Evolutionary conservation across 2,113 vertebrate genomes (phyloP).

Genomic region (Lagopus leucura): DNA sequence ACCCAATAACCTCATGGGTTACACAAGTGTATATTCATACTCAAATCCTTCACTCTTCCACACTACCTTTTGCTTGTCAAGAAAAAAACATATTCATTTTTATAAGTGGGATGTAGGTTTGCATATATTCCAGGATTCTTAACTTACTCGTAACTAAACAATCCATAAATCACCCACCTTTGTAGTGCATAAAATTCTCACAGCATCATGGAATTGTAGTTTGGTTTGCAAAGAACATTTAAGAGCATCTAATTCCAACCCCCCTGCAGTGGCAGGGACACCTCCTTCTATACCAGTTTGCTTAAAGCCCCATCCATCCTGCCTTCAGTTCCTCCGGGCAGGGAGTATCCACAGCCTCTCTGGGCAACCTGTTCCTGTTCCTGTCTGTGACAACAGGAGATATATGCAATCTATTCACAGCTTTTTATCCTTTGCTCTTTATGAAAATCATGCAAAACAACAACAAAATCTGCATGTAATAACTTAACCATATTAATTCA

Average conservation of each 20-base stretch:
- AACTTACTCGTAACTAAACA: neutral
- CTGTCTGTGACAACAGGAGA: neutral
- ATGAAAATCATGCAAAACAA: neutral
- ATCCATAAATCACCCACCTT: neutral
- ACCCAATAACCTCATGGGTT: fast-evolving
- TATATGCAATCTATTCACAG: neutral
- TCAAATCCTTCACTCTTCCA: neutral
- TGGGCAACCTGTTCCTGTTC: no score
- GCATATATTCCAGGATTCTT: neutral
- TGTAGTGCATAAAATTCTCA: neutral
- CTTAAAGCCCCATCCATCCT: no score
- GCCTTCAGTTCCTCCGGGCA: no score
- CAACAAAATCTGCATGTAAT: fast-evolving
- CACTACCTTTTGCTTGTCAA: neutral
- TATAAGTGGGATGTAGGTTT: neutral
- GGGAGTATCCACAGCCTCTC: no score
- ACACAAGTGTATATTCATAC: neutral
- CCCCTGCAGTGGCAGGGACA: no score
- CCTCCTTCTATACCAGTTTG: no score
- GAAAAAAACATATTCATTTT: neutral
- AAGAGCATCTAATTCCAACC: no score
- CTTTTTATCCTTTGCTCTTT: neutral
- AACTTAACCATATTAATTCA: neutral
- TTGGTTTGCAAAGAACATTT: no score
- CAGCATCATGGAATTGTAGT: no score